Conservation (phyloP, 2,113 vertebrate species). For the Tympanuchus pallidicinctus region DNA sequence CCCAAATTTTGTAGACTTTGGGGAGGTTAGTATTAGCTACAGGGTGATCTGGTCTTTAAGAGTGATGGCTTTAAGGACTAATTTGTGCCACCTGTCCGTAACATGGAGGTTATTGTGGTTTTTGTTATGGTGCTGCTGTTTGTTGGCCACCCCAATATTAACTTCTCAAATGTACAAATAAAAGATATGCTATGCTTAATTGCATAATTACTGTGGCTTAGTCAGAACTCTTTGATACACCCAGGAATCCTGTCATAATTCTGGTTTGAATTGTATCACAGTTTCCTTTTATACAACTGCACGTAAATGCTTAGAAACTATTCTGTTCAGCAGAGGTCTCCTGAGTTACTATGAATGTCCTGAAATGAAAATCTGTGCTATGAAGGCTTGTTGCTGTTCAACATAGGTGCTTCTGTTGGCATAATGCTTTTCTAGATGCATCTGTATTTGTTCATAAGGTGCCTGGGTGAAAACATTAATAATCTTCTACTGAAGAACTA, state of each 20-base stretch:
- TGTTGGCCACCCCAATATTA: background rate
- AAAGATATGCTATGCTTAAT: conserved; percentile 16
- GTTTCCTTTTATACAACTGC: background rate
- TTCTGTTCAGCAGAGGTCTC: background rate
- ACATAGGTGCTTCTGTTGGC: background rate
- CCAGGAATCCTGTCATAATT: conserved; percentile 3
- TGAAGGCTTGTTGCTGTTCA: background rate
- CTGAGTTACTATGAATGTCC: background rate
- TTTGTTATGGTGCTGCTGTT: conserved; percentile 6
- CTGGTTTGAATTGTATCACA: background rate
- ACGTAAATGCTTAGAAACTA: background rate
- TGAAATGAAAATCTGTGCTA: background rate
- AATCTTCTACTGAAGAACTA: background rate
- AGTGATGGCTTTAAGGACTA: background rate
- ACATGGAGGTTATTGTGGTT: background rate
- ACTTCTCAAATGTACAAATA: background rate
- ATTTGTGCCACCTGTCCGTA: background rate
- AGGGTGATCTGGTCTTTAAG: background rate
- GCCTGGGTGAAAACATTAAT: background rate
- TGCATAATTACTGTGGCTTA: conserved; percentile 34
- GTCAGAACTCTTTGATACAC: conserved; percentile 45
- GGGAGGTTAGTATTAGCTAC: background rate
- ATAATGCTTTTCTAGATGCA: background rate
- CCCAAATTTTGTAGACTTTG: background rate
- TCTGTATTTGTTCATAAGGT: background rate